Evolutionary conservation across 2,888 invertebrate genomes (phyloP).

Genomic region (Diarsia rubi): DNA sequence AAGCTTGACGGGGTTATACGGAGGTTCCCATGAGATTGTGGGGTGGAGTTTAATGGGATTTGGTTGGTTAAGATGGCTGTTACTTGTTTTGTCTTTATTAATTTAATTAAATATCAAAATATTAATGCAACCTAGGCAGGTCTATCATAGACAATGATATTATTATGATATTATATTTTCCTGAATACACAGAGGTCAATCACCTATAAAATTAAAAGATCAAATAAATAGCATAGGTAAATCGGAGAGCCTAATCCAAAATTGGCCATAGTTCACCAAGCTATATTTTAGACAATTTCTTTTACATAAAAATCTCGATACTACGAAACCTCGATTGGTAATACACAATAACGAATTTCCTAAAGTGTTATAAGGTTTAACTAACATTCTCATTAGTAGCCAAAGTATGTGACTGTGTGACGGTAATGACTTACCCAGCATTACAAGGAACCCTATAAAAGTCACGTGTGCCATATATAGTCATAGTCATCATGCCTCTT

Average conservation of each 20-base stretch:
- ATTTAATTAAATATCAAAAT: background rate
- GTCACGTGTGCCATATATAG: too few relatives aligned
- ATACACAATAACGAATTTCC: background rate
- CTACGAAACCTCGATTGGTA: background rate
- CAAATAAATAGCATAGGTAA: too few relatives aligned
- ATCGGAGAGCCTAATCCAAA: too few relatives aligned
- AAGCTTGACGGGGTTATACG: constrained; percentile 57
- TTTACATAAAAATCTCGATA: background rate
- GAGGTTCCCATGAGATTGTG: constrained; percentile 52
- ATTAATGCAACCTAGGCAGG: too few relatives aligned
- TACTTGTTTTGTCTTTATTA: background rate
- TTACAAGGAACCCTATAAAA: background rate
- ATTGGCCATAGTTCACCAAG: background rate
- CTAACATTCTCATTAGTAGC: background rate
- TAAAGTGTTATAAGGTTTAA: background rate
- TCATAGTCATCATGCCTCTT: too few relatives aligned
- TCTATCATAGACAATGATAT: too few relatives aligned
- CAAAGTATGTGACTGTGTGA: background rate
- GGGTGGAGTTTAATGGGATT: constrained; percentile 41
- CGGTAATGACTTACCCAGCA: background rate
- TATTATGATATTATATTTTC: background rate
- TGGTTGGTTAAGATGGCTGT: background rate
- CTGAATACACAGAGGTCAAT: too few relatives aligned
- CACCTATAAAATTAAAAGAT: too few relatives aligned
- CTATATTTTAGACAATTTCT: background rate